Evolutionary conservation across 2,888 invertebrate genomes (phyloP).

Genomic region (Idaea aversata): DNA sequence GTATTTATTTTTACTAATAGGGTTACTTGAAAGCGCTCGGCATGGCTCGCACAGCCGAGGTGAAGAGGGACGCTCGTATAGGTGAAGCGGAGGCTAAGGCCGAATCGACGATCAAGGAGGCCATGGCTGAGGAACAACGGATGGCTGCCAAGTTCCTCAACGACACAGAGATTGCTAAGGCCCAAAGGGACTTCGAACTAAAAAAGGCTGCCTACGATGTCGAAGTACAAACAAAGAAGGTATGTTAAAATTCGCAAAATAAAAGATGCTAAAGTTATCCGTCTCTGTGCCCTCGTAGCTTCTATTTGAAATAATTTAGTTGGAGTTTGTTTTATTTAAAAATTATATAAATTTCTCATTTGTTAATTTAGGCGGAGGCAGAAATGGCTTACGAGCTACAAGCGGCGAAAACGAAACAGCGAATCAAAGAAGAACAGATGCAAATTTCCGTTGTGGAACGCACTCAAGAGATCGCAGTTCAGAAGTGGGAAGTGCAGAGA

Average conservation of each 20-base stretch:
- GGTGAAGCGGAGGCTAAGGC: conserved; percentile 97
- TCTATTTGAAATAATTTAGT: too few relatives aligned
- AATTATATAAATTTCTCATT: not conserved
- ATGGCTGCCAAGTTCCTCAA: conserved; percentile 97
- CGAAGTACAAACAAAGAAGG: conserved; percentile 96
- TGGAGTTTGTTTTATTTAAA: too few relatives aligned
- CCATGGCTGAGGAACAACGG: conserved; percentile 96
- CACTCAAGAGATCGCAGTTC: conserved; percentile 95
- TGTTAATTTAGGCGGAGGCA: conserved; percentile 86
- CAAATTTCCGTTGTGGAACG: conserved; percentile 96
- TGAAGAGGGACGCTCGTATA: conserved; percentile 96
- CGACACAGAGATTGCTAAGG: conserved; percentile 98
- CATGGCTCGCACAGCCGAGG: conserved; percentile 96
- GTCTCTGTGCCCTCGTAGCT: too few relatives aligned
- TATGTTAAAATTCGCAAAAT: conserved; percentile 40
- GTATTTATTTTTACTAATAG: conserved; percentile 59
- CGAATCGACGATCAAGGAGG: conserved; percentile 96
- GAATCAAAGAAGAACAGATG: conserved; percentile 98
- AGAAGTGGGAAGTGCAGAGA: conserved; percentile 97
- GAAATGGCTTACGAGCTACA: conserved; percentile 96
- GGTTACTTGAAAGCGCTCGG: conserved; percentile 96
- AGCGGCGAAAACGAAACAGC: conserved; percentile 97
- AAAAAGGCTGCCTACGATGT: conserved; percentile 98
- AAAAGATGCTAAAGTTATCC: too few relatives aligned
- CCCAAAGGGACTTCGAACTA: conserved; percentile 96